These are phyloP conservation scores for Gallinago solitaria DNA, from an alignment of 2,797 vertebrate species.

Conservation along the genomic window DNA sequence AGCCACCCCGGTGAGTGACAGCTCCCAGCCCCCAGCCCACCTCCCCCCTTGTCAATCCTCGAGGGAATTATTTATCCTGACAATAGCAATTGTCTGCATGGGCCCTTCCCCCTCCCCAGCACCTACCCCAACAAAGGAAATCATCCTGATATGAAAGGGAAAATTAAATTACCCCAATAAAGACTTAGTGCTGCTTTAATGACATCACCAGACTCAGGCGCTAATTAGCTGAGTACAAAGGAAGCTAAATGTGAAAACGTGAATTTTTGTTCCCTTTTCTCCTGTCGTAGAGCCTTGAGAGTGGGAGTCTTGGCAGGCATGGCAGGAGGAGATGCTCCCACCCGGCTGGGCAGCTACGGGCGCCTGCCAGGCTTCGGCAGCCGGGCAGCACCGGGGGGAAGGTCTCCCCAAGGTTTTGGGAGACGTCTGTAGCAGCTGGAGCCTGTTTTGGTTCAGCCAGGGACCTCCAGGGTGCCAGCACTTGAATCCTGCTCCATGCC, in stretches of 20 bases:
- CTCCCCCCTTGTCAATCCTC: conserved; percentile 52
- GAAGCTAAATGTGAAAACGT: conserved; percentile 73
- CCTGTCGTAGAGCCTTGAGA: conserved; percentile 14
- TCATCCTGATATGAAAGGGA: conserved; percentile 76
- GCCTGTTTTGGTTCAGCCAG: neutral
- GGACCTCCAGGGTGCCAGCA: accelerated
- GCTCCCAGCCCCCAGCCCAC: conserved; percentile 34
- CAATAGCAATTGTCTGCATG: conserved; percentile 65
- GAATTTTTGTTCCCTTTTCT: conserved; percentile 62
- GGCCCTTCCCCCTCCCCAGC: conserved; percentile 39
- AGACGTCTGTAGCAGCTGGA: neutral
- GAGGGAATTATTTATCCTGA: conserved; percentile 69
- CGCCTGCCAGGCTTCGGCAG: neutral
- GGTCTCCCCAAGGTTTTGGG: neutral
- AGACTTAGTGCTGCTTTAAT: conserved; percentile 73
- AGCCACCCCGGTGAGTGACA: conserved; percentile 18
- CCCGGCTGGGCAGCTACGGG: neutral
- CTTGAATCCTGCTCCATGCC: neutral
- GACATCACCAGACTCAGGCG: conserved; percentile 73
- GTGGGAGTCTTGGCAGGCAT: conserved; percentile 25
- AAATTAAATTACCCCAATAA: conserved; percentile 77
- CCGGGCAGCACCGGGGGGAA: accelerated
- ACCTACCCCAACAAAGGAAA: conserved; percentile 74
- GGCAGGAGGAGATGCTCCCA: neutral
- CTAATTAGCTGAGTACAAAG: conserved; percentile 74